Conservation (phyloP, 2,797 vertebrate species). For the Sardinella longiceps region DNA sequence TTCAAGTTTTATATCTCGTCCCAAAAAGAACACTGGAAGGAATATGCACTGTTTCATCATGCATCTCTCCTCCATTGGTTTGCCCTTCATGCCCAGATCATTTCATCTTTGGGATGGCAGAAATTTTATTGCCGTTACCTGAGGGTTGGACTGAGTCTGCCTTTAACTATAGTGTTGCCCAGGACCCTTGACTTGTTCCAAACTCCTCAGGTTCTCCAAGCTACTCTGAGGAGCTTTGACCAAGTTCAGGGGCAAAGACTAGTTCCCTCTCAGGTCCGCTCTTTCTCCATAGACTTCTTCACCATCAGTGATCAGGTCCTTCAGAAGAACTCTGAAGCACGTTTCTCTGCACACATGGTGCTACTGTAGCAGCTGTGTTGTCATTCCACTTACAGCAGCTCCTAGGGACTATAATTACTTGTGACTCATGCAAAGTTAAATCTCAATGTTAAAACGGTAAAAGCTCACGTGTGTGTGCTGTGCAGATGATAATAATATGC, state of each 20-base stretch:
- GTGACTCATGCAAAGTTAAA: not conserved
- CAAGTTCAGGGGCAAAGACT: slow-evolving; percentile 78
- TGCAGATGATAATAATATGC: not conserved
- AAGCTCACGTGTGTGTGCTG: not conserved
- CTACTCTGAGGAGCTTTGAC: slow-evolving; percentile 82
- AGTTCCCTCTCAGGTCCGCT: not conserved
- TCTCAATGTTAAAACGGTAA: not conserved
- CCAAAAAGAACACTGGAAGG: too few species aligned
- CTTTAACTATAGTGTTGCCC: slow-evolving; percentile 41
- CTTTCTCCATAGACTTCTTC: not conserved
- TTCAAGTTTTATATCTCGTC: too few species aligned
- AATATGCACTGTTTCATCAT: too few species aligned
- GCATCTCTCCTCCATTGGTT: not conserved
- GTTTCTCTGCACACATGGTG: not conserved
- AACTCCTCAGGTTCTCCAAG: slow-evolving; percentile 73
- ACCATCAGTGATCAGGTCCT: not conserved
- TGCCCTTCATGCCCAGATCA: not conserved
- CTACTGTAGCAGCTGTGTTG: not conserved
- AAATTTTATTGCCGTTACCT: not conserved
- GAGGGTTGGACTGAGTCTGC: not conserved
- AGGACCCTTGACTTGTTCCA: slow-evolving; percentile 76
- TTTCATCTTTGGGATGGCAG: not conserved
- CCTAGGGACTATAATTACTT: not conserved
- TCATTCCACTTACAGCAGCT: not conserved
- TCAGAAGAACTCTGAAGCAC: not conserved